Evolutionary conservation across 1,140 invertebrate species (phyloP).

Genomic region (Aphidius ervi): DNA sequence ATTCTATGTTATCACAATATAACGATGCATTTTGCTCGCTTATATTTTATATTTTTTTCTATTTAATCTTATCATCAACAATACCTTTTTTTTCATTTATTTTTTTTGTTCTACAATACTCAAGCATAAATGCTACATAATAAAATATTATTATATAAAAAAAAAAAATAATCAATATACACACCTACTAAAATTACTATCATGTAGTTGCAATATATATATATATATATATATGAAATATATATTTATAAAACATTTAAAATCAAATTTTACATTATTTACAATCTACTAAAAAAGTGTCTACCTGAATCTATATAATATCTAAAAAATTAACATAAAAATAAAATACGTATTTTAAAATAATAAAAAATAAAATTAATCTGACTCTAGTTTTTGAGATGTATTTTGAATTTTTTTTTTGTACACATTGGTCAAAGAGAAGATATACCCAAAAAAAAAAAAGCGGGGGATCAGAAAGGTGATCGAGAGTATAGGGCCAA

Average conservation of each 20-base stretch:
- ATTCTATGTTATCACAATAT: slow-evolving; percentile 16
- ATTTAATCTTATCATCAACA: too few relatives aligned
- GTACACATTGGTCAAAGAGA: neutral
- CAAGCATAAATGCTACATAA: slow-evolving; percentile 10
- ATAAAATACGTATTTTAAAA: too few relatives aligned
- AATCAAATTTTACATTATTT: neutral
- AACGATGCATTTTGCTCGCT: too few relatives aligned
- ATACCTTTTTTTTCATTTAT: too few relatives aligned
- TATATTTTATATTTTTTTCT: too few relatives aligned
- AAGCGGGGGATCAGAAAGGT: slow-evolving; percentile 12
- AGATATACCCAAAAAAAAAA: neutral
- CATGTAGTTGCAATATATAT: neutral
- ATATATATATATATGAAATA: neutral
- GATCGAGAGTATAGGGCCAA: slow-evolving; percentile 9
- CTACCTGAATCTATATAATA: too few relatives aligned
- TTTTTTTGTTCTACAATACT: neutral
- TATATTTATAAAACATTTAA: neutral
- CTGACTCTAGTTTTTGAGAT: too few relatives aligned
- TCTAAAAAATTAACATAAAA: too few relatives aligned
- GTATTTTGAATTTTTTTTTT: too few relatives aligned
- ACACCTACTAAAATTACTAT: slow-evolving; percentile 5
- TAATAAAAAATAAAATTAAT: too few relatives aligned
- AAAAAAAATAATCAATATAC: neutral
- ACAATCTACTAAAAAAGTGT: too few relatives aligned
- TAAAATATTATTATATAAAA: neutral